Evolutionary conservation across 2,888 invertebrate genomes (phyloP).

Genomic region (Pammene fasciana): DNA sequence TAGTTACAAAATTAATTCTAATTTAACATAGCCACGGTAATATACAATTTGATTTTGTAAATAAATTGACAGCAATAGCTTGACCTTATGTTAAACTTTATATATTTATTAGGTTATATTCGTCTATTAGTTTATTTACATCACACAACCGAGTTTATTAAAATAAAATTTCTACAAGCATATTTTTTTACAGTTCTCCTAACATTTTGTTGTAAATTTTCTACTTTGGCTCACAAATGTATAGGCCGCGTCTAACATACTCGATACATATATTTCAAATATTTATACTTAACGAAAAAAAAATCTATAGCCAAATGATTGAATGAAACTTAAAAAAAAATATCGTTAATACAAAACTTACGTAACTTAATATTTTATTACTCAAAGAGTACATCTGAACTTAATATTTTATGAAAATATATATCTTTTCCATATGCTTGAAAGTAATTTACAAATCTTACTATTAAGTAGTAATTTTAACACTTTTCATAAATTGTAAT

Average conservation of each 20-base stretch:
- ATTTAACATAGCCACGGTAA: conserved; percentile 31
- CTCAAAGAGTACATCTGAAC: too few relatives aligned
- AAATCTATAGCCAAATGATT: not conserved
- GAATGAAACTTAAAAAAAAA: too few relatives aligned
- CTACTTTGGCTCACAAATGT: conserved; percentile 41
- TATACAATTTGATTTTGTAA: conserved; percentile 38
- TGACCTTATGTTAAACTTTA: conserved; percentile 50
- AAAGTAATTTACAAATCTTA: not conserved
- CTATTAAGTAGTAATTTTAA: not conserved
- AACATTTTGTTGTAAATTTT: conserved; percentile 26
- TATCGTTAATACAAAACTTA: not conserved
- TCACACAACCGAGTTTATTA: conserved; percentile 73
- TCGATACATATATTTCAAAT: conserved; percentile 22
- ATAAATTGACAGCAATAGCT: conserved; percentile 66
- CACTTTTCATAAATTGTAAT: not conserved
- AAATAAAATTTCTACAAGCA: conserved; percentile 62
- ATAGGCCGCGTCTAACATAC: conserved; percentile 34
- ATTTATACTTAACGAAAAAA: conserved; percentile 1
- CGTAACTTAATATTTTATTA: conserved; percentile 4
- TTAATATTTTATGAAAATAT: conserved; percentile 16
- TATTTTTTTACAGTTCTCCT: conserved; percentile 43
- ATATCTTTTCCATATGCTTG: not conserved
- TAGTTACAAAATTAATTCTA: conserved; percentile 46
- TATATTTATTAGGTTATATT: conserved; percentile 49
- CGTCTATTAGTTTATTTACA: conserved; percentile 68